phyloP scores from a whole-genome alignment of 1,140 invertebrate species.

The Agrypnia vestita region DNA sequence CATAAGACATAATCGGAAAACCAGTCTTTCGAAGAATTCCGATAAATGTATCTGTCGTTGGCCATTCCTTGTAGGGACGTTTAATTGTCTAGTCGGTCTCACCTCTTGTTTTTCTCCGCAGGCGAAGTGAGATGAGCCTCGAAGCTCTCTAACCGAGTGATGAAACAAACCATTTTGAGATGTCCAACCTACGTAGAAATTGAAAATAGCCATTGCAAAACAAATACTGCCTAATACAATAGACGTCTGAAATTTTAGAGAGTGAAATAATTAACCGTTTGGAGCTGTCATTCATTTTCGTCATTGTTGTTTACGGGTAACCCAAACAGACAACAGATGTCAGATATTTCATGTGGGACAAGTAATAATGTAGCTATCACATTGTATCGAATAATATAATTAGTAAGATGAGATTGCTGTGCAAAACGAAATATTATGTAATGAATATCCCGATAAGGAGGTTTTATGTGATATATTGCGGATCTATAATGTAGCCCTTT shows the following conservation, averaged over 20 bases:
- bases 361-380: not conserved
- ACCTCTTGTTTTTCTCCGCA: slow-evolving; percentile 7
- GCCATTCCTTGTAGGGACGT: slow-evolving; percentile 15
- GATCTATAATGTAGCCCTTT: too few relatives aligned
- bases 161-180: slow-evolving; percentile 7
- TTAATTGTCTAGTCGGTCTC: not conserved
- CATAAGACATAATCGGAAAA: too few relatives aligned
- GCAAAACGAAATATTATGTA: too few relatives aligned
- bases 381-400: too few relatives aligned
- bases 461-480: too few relatives aligned
- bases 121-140: slow-evolving; percentile 5
- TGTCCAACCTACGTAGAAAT: slow-evolving; percentile 28
- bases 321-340: not conserved
- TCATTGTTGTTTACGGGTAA: slow-evolving; percentile 16
- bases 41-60: not conserved
- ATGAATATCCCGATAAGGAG: too few relatives aligned
- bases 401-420: too few relatives aligned
- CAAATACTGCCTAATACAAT: slow-evolving; percentile 22
- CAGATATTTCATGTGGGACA: not conserved
- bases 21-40: not conserved
- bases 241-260: slow-evolving; percentile 21
- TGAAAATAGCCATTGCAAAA: slow-evolving; percentile 3
- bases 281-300: slow-evolving; percentile 12
- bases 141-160: too few relatives aligned
- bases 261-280: slow-evolving; percentile 26